A percentile compares a stretch with the other conserved stretches of the same genome.
phyloP scores from a whole-genome alignment of 1,140 invertebrate species.

The Arctopsyche grandis region DNA sequence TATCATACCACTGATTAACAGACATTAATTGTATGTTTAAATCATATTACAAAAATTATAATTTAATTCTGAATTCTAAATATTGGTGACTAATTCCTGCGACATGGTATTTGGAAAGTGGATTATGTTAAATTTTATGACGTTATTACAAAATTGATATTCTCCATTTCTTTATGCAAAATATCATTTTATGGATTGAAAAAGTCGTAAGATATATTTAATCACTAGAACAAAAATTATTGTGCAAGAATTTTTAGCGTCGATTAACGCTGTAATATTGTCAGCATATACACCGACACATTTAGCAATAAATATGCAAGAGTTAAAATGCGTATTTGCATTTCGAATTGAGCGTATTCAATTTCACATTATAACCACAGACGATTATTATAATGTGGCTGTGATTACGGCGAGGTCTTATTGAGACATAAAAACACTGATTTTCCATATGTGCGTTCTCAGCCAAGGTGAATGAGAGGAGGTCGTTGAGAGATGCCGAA shows the following conservation, averaged over 20 bases:
- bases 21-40: too few species aligned
- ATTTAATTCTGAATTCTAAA: too few species aligned
- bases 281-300: background rate
- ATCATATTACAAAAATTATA: too few species aligned
- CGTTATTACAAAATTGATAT: too few species aligned
- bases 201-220: too few species aligned
- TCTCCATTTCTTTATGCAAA: too few species aligned
- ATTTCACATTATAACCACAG: background rate
- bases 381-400: background rate
- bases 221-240: background rate
- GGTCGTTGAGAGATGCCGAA: background rate
- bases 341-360: constrained; percentile 8
- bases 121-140: too few species aligned
- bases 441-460: background rate
- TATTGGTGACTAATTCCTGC: too few species aligned
- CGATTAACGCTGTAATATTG: background rate
- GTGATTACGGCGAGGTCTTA: background rate
- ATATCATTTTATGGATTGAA: too few species aligned
- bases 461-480: too few species aligned
- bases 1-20: too few species aligned
- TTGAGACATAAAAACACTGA: background rate
- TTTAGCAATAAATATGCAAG: constrained; percentile 19
- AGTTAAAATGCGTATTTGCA: constrained; percentile 4
- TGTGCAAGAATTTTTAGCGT: constrained; percentile 3
- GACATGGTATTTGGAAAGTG: too few species aligned